Percentiles rank a stretch among this genome's conserved stretches.
phyloP scores from a whole-genome alignment of 2,888 invertebrate species.

The Oasisia sp. region DNA sequence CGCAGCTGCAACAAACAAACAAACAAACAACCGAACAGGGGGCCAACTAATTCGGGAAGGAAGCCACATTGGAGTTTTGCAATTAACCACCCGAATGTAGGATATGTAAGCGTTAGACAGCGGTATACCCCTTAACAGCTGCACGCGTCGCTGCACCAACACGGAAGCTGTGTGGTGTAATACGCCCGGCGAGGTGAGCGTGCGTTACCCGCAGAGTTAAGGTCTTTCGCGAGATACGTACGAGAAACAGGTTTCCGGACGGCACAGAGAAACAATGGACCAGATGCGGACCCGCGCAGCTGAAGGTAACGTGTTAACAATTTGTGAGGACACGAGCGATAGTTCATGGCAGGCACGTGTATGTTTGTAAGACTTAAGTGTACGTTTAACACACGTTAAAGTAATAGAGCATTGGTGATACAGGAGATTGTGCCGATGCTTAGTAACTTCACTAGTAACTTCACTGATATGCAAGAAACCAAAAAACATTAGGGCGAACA shows the following conservation, averaged over 20 bases:
- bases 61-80: too few species aligned
- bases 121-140: too few species aligned
- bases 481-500: background rate
- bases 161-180: too few species aligned
- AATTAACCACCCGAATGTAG: too few species aligned
- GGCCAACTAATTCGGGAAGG: too few species aligned
- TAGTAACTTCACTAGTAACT: background rate
- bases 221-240: background rate
- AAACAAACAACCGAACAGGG: too few species aligned
- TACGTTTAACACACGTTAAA: background rate
- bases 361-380: background rate
- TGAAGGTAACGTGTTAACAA: background rate
- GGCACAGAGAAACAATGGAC: background rate
- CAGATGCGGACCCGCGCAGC: background rate
- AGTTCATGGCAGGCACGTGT: background rate
- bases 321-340: background rate
- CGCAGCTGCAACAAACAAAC: too few species aligned
- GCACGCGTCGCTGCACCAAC: too few species aligned
- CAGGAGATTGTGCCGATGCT: background rate
- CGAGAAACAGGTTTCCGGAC: background rate
- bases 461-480: background rate
- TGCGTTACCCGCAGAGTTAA: background rate
- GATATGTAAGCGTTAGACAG: too few species aligned
- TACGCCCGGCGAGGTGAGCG: background rate
- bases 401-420: background rate